Evolutionary conservation across 2,797 vertebrate species (phyloP).

Genomic region (Sebastes reedi): DNA sequence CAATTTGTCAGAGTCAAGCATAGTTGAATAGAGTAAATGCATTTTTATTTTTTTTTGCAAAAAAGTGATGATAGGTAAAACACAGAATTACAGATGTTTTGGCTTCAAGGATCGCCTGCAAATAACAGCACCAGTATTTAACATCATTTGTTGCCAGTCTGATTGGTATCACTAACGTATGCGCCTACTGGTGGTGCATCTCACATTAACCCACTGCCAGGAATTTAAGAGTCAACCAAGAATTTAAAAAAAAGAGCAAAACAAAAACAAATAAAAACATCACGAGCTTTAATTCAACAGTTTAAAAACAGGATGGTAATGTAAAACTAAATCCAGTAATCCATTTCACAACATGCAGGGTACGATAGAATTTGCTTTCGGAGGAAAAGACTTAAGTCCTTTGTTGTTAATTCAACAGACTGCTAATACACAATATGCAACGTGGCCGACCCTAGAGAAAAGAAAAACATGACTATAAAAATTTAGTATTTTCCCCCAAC

Average conservation of each 20-base stretch:
- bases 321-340: conserved; percentile 52
- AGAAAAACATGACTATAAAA: conserved; percentile 59
- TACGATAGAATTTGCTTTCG: conserved; percentile 32
- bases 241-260: conserved; percentile 36
- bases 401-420: conserved; percentile 35
- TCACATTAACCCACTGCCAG: conserved; percentile 21
- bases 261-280: conserved; percentile 40
- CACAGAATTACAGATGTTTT: conserved; percentile 37
- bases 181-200: not conserved
- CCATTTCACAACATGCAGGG: conserved; percentile 64
- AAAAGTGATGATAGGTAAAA: conserved; percentile 39
- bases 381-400: conserved; percentile 7
- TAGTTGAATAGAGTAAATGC: conserved; percentile 16
- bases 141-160: conserved; percentile 4
- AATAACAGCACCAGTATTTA: conserved; percentile 42
- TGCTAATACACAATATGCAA: conserved; percentile 41
- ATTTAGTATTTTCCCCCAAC: conserved; percentile 45
- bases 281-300: conserved; percentile 84
- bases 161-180: conserved; percentile 9
- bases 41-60: conserved; percentile 23
- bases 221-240: conserved; percentile 22
- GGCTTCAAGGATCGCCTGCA: conserved; percentile 15
- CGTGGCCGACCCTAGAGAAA: conserved; percentile 41
- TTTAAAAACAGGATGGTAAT: conserved; percentile 72
- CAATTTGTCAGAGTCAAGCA: conserved; percentile 38